Evolutionary conservation across 2,888 invertebrate genomes (phyloP).

Genomic region (Volucella zonaria): DNA sequence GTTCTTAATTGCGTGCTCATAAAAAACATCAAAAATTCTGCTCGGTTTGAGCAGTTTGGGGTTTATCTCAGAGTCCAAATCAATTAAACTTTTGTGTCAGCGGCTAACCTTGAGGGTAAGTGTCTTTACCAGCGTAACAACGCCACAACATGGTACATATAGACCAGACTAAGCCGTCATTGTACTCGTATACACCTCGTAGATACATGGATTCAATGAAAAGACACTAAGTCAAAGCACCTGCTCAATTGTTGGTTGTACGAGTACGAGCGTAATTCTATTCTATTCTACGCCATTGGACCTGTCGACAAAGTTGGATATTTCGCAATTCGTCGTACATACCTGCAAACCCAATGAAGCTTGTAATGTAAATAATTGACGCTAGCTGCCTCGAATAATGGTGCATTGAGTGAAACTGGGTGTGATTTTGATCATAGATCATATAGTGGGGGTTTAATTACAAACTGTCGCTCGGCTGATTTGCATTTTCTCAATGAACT

Average conservation of each 20-base stretch:
- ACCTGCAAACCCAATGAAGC: conserved; percentile 62
- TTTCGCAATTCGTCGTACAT: conserved; percentile 12
- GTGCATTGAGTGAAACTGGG: conserved; percentile 43
- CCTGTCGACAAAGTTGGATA: conserved; percentile 33
- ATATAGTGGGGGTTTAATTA: conserved; percentile 23
- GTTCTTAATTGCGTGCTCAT: not conserved
- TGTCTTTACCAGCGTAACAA: conserved; percentile 48
- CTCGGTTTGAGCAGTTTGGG: conserved; percentile 10
- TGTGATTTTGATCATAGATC: conserved; percentile 48
- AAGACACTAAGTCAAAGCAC: not conserved
- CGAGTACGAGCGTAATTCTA: conserved; percentile 14
- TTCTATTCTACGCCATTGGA: conserved; percentile 5
- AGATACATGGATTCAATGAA: not conserved
- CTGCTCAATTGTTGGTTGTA: not conserved
- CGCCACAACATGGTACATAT: conserved; percentile 50
- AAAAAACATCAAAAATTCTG: not conserved
- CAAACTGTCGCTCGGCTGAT: conserved; percentile 36
- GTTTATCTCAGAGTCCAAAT: conserved; percentile 43
- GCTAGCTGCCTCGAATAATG: too few species aligned
- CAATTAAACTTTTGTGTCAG: conserved; percentile 27
- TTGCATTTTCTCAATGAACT: conserved; percentile 66
- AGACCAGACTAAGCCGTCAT: conserved; percentile 11
- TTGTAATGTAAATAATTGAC: conserved; percentile 61
- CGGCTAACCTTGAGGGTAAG: conserved; percentile 57
- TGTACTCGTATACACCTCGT: conserved; percentile 8